Percentiles rank a stretch among this genome's conserved stretches.
Evolutionary conservation across 1,140 invertebrate species (phyloP).

Genomic region (Drosophila sulfurigaster): DNA sequence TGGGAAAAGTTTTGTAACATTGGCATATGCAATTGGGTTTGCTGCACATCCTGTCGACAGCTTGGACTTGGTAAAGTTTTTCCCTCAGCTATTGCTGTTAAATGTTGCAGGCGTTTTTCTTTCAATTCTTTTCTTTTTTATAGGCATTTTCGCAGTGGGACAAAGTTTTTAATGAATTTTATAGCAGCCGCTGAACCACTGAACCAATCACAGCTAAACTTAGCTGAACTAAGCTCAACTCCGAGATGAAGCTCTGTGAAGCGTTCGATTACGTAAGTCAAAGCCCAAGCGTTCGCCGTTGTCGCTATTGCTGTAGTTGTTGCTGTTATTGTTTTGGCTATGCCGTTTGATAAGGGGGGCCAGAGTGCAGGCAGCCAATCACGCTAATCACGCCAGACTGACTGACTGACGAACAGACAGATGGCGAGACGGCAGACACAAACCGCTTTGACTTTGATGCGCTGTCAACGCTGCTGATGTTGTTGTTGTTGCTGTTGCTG

Average conservation of each 20-base stretch:
- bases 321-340: not conserved
- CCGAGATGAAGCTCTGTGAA: slow-evolving; percentile 10
- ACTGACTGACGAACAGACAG: slow-evolving; percentile 8
- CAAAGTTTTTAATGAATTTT: slow-evolving; percentile 82
- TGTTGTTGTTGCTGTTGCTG: slow-evolving; percentile 24
- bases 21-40: slow-evolving; percentile 82
- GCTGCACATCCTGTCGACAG: slow-evolving; percentile 80
- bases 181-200: slow-evolving; percentile 66
- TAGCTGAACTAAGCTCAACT: slow-evolving; percentile 4
- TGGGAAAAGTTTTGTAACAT: slow-evolving; percentile 70
- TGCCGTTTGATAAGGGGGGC: slow-evolving; percentile 57
- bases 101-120: slow-evolving; percentile 65
- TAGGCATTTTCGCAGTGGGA: slow-evolving; percentile 41
- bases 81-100: slow-evolving; percentile 62
- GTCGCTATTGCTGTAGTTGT: not conserved
- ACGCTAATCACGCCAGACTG: slow-evolving; percentile 63
- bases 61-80: slow-evolving; percentile 79
- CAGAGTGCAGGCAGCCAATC: slow-evolving; percentile 69
- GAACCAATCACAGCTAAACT: slow-evolving; percentile 47
- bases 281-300: slow-evolving; percentile 16
- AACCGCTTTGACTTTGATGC: slow-evolving; percentile 73
- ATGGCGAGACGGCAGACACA: slow-evolving; percentile 41
- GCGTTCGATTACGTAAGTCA: slow-evolving; percentile 58
- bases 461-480: slow-evolving; percentile 53
- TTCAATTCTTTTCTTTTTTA: not conserved